Base-by-base conservation (phyloP, 2,113 vertebrate genomes). In the Sarotherodon lohbergeri region DNA sequence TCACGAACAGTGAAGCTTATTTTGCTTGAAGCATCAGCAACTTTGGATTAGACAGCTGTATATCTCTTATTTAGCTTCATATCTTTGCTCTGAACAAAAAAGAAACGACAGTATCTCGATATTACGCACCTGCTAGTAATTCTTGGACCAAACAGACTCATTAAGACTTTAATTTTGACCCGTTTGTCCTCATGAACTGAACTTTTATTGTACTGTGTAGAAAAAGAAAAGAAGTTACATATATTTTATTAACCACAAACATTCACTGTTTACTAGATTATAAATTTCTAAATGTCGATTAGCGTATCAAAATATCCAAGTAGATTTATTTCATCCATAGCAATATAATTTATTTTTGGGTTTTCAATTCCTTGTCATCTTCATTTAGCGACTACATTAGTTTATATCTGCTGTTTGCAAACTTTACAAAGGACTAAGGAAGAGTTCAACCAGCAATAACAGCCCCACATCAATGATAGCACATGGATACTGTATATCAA, bases 401-500 rank as follows among this genome's bases (percentile, higher is more conserved):
- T 84, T 19, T 43, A 78, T 57, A 88, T 88, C 81, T 86, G 48
- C 84, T 76, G 63, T 92, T 87, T 76, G 41, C 46, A 86, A 76
- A 85, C 55, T 82, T 86, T 17, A 85, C 61, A 11, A 88, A 54
- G 78, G 24, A 83, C 52, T 36, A 14, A 59, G 43, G 43, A 71
- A 86, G 83, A 22, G 61, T 88, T 85, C 78, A 89, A 91, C 87
- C 93, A 95, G 93, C 91, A 95, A 94, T 93, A 94, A 95, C 41
- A 81, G 66, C 39, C 19, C 56, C 56, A 71, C 80, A 63, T 84
- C 83, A 83, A 19, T 52, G 68, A 90, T 66, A 76, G 83, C 87
- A 89, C 89, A 39, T 36, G 6, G 46, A 92, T 12, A 54, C 54
- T 88, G 81, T 80, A 86, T 71, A 89, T 88, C 83, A 73, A 39